Base-by-base conservation (phyloP, 2,888 invertebrate genomes). In the Agrochola lychnidis region DNA sequence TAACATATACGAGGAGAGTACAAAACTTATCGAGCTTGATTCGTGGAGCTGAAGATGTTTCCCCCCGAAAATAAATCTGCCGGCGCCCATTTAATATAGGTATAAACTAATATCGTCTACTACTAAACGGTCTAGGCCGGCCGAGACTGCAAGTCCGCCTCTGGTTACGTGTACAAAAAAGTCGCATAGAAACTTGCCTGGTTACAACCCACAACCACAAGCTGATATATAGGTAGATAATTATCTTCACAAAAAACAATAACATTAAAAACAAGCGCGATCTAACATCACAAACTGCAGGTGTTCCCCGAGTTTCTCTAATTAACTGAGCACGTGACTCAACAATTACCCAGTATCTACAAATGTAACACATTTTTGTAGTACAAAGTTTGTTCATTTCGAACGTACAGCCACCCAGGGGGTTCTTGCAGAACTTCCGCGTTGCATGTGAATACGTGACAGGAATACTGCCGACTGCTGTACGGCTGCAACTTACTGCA, bases 351-450 rank as follows among this genome's bases (percentile, higher is more conserved):
- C 14, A 25, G 42, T 69, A 59, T 70, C 53, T 68, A 70, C 77
- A 62, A 82, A 69, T 74, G 78, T 76, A 76, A 76, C 77, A 87
- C 78, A 86, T 85, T 84, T 87, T 86, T 87, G 70, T 78, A 68
- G 53, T 76, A 59, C 59, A 75, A 87, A 87, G 74, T 86, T 88
- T 81, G 88, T 84, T 87, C 78, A 86, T 83, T 84, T 82, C 73
- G 53, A 79, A 72, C 73, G 84, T 88, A 78, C 63, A 62, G 56
- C 19, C 57, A 71, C 67, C 62, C 36, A 69, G 75, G 79, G 79
- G 74, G 72, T 76, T 85, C 76, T 79, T 69, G 81, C 61, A 73
- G 62, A 86, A 88, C 76, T 87, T 88, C 76, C 67, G 42, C 77
- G 76, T 51, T 84, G 76, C 83, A 87, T 81, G 82, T 78, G 82